Percentiles rank a stretch among this genome's conserved stretches.
Conservation (phyloP, 2,888 invertebrate genomes). For the Lasioglossum oenotherae region DNA sequence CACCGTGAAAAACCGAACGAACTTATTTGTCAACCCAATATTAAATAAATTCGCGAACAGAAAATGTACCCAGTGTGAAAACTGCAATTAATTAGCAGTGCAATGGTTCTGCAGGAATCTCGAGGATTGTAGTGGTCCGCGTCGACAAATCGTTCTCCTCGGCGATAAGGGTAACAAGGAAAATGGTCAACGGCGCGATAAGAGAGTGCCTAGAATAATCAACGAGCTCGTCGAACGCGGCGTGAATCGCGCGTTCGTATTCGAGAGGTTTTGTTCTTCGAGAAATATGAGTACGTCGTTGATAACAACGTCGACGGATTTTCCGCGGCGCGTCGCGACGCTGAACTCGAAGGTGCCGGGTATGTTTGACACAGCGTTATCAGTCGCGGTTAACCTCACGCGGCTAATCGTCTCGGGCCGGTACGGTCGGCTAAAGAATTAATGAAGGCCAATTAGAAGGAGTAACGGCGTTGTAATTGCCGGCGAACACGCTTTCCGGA, state of each 20-base stretch:
- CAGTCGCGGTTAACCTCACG: constrained; percentile 64
- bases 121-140: not conserved
- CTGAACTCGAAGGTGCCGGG: not conserved
- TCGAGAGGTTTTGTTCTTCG: not conserved
- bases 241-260: not conserved
- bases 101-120: not conserved
- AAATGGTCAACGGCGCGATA: constrained; percentile 8
- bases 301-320: not conserved
- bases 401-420: constrained; percentile 59
- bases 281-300: not conserved
- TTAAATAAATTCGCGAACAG: not conserved
- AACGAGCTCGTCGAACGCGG: not conserved
- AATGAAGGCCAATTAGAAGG: constrained; percentile 75
- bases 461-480: constrained; percentile 74
- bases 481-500: constrained; percentile 67
- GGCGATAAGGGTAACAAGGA: not conserved
- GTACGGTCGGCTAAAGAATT: constrained; percentile 69
- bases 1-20: no score
- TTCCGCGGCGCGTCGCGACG: not conserved
- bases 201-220: not conserved
- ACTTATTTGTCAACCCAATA: no score
- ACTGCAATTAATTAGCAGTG: not conserved
- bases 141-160: not conserved
- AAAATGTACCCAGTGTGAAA: not conserved
- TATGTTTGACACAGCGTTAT: constrained; percentile 50